These are phyloP conservation scores for Ectropis grisescens DNA, from an alignment of 1,140 invertebrate species.

Conservation along the genomic window DNA sequence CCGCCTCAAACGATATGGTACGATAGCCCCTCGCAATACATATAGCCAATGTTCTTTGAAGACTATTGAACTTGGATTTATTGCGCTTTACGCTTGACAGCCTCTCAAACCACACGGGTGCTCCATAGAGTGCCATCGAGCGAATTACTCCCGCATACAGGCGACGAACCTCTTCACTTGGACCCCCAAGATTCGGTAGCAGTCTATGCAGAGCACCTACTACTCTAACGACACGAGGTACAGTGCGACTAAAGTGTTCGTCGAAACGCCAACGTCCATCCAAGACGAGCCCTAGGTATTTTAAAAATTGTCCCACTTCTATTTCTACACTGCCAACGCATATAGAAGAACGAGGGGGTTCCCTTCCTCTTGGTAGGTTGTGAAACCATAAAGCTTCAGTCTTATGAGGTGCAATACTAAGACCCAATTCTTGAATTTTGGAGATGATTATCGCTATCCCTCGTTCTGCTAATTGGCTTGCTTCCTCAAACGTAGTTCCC, in stretches of 20 bases:
- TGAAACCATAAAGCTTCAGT: too few relatives aligned
- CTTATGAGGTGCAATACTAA: too few relatives aligned
- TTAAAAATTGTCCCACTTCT: too few relatives aligned
- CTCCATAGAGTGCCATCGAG: constrained; percentile 7
- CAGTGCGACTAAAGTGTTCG: too few relatives aligned
- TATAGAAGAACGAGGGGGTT: neutral
- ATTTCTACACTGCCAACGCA: neutral
- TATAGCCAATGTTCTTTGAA: constrained; percentile 5
- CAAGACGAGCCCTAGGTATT: too few relatives aligned
- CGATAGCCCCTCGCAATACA: constrained; percentile 4
- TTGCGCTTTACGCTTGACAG: neutral
- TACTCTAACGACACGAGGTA: neutral
- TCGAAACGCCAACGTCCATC: too few relatives aligned
- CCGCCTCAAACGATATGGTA: constrained; percentile 5
- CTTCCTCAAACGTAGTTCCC: too few relatives aligned
- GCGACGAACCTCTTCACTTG: constrained; percentile 1
- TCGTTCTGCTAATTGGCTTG: too few relatives aligned
- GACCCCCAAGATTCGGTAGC: constrained; percentile 5
- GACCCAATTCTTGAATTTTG: too few relatives aligned
- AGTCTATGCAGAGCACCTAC: constrained; percentile 5
- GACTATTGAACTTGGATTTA: neutral
- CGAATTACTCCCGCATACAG: constrained; percentile 4
- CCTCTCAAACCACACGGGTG: constrained; percentile 2
- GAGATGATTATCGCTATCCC: too few relatives aligned
- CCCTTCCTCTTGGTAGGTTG: neutral